Evolutionary conservation across 2,888 invertebrate genomes (phyloP), one percentile per base, ranked within the genome.

Genomic region (Lepidonotus clava): DNA sequence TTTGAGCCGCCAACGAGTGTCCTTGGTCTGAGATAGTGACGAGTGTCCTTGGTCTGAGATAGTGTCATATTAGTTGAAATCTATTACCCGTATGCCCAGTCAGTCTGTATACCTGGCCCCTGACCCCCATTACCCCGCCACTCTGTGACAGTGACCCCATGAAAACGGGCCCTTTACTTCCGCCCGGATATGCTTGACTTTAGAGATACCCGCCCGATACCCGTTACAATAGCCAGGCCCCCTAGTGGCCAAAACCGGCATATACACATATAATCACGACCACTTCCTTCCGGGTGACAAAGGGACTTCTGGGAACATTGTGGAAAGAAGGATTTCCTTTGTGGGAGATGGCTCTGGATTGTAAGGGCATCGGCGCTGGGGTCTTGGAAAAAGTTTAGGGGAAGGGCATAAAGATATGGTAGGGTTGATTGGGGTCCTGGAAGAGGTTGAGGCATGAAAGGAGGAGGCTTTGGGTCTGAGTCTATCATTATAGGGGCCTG

Each of bases 61-160:
- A 61, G 61, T 61, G 61, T 28, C 61, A 61, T 61, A 61, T 61
- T 61, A 61, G 61, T 61, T 61, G n/a, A 61, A 24, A 61, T 61
- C 61, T 61, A 61, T 61, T 56, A 56, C 56, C 56, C 56, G 21
- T 11, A 28, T 61, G 11, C 61, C 28, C 21, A 32, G 11, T 28
- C 61, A 11, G 4, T 61, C 61, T 28, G 28, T 61, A 14, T 24
- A n/a, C 28, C 28, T 5, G 28, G 28, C 61, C 61, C 61, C 61
- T 14, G 61, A 61, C 61, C 61, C 28, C 61, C 24, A 61, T 61
- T 61, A 61, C 5, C 61, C 11, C 11, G 0, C 11, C 4, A n/a
- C 28, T 24, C 61, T 61, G 61, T 61, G 61, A 61, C 28, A 61
- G 24, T 61, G 61, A 61, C 61, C 61, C 61, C 61, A 61, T 61